phyloP scores from a whole-genome alignment of 2,888 invertebrate genomes.

The Lissonota sp. region DNA sequence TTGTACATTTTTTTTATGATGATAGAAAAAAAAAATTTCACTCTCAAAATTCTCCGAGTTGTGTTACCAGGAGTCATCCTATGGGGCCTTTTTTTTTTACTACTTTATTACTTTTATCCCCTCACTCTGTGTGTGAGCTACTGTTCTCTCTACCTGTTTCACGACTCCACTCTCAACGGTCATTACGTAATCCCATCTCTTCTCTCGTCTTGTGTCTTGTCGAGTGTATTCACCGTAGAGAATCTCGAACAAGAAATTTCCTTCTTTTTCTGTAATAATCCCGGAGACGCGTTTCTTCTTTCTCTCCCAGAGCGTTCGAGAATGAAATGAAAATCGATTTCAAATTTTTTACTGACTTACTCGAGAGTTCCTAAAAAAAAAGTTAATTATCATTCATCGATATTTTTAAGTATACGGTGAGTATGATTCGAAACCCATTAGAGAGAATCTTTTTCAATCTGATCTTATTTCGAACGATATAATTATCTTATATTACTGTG shows the following conservation, averaged over 20 bases:
- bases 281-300: not conserved
- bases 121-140: not conserved
- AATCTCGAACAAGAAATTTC: not conserved
- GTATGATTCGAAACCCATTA: no score
- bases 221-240: not conserved
- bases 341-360: no score
- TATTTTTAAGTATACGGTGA: no score
- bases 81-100: not conserved
- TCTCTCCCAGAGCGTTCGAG: not conserved
- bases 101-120: conserved; percentile 29
- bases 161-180: not conserved
- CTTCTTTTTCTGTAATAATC: not conserved
- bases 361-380: no score
- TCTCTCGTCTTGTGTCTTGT: not conserved
- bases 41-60: no score
- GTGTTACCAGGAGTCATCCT: not conserved
- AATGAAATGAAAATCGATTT: not conserved
- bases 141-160: not conserved
- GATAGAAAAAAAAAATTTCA: no score
- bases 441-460: no score
- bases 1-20: not conserved
- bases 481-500: no score
- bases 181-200: not conserved
- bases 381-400: no score
- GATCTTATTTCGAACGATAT: no score